These are phyloP conservation scores for Ctenopoma kingsleyae DNA, from an alignment of 2,797 vertebrate species.

Conservation along the genomic window DNA sequence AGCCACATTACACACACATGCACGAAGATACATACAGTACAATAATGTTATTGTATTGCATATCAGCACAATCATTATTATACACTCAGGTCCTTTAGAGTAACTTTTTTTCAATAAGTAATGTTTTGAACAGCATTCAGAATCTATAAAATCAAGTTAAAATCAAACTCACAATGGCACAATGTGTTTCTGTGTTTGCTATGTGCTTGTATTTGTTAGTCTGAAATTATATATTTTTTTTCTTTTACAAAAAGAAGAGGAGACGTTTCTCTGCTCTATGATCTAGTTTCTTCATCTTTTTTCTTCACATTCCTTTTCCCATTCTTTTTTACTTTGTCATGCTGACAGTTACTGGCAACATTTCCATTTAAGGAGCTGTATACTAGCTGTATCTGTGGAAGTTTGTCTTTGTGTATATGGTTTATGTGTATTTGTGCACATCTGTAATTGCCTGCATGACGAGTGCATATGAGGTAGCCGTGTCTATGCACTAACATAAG, in stretches of 20 bases:
- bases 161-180: not conserved
- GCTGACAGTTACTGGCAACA: conserved; percentile 27
- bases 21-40: not conserved
- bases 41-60: conserved; percentile 15
- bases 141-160: not conserved
- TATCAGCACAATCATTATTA: not conserved
- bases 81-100: not conserved
- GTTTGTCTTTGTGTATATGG: conserved; percentile 15
- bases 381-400: conserved; percentile 3
- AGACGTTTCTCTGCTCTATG: conserved; percentile 13
- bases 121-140: not conserved
- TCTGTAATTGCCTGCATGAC: conserved; percentile 19
- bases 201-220: not conserved
- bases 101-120: not conserved
- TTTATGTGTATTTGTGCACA: not conserved
- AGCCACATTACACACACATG: conserved; percentile 10
- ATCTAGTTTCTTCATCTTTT: conserved; percentile 20
- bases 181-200: not conserved
- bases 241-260: conserved; percentile 14
- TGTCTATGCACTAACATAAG: conserved; percentile 35
- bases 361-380: conserved; percentile 27
- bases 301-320: not conserved
- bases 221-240: not conserved
- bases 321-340: conserved; percentile 25
- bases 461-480: conserved; percentile 11